These are phyloP conservation scores for Calycopis cecrops DNA, from an alignment of 1,140 invertebrate genomes.

Conservation along the genomic window DNA sequence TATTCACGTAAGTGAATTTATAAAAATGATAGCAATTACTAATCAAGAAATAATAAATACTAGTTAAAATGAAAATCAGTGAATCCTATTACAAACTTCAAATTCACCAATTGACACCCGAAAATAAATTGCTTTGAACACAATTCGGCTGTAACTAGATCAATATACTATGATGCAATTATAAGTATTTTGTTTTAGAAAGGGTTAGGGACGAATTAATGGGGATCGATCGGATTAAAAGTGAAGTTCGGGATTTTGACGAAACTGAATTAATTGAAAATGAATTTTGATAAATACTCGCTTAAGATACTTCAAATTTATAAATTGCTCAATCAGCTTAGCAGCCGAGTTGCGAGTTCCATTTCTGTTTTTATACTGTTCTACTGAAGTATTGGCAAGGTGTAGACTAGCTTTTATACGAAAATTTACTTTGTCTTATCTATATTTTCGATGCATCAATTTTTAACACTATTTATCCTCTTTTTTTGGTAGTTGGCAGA, in stretches of 20 bases:
- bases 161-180: slow-evolving; percentile 53
- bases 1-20: no score
- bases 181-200: slow-evolving; percentile 45
- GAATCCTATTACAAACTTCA: slow-evolving; percentile 13
- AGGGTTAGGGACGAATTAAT: slow-evolving; percentile 38
- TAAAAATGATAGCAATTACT: no score
- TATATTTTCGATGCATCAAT: no score
- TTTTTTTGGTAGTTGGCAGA: no score
- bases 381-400: no score
- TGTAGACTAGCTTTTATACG: no score
- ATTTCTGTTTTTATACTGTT: no score
- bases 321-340: neutral
- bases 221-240: slow-evolving; percentile 56
- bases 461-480: no score
- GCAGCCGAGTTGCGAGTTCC: no score
- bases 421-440: no score
- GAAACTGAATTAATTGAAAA: slow-evolving; percentile 56
- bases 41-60: no score
- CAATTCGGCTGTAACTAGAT: slow-evolving; percentile 37
- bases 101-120: slow-evolving; percentile 25
- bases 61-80: neutral
- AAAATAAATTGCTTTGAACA: slow-evolving; percentile 31
- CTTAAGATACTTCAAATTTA: slow-evolving; percentile 25
- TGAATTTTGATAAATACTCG: slow-evolving; percentile 49
- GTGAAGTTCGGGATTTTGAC: slow-evolving; percentile 54